Evolutionary conservation across 2,888 invertebrate species (phyloP).

Genomic region (Pseudolycoriella hygida): DNA sequence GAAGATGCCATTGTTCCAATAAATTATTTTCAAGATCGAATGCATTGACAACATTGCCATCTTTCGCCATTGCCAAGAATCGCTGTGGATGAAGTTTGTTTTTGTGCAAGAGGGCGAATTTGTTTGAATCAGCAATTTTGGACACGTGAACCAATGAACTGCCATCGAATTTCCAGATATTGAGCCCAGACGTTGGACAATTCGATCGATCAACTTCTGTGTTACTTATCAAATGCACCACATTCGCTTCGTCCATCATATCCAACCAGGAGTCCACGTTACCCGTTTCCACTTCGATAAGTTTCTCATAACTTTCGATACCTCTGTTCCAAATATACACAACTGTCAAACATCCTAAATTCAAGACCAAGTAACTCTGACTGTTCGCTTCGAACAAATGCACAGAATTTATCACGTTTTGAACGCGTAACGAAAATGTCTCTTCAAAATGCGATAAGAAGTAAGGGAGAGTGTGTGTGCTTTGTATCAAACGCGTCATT

Average conservation of each 20-base stretch:
- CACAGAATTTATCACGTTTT: slow-evolving; percentile 7
- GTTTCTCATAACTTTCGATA: slow-evolving; percentile 15
- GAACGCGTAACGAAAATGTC: slow-evolving; percentile 13
- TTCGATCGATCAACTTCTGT: slow-evolving; percentile 14
- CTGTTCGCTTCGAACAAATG: slow-evolving; percentile 5
- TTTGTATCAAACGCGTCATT: slow-evolving; percentile 17
- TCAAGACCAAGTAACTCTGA: slow-evolving; percentile 17
- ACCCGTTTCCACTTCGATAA: slow-evolving; percentile 28
- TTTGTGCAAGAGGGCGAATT: slow-evolving; percentile 2
- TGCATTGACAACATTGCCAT: slow-evolving; percentile 16
- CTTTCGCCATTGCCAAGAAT: slow-evolving; percentile 22
- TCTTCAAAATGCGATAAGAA: slow-evolving; percentile 33
- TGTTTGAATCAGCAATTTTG: slow-evolving; percentile 14
- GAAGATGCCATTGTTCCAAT: slow-evolving; percentile 12
- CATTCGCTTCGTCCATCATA: slow-evolving; percentile 16
- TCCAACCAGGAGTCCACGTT: slow-evolving; percentile 28
- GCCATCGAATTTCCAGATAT: slow-evolving; percentile 18
- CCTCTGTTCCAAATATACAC: slow-evolving; percentile 27
- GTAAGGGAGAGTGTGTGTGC: slow-evolving; percentile 26
- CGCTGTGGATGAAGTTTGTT: slow-evolving; percentile 17
- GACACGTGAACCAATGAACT: slow-evolving; percentile 10
- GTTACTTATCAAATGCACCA: slow-evolving; percentile 23
- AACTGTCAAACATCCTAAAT: slow-evolving; percentile 27
- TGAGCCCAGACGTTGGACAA: slow-evolving; percentile 15
- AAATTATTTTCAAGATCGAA: slow-evolving; percentile 20